phyloP scores from a whole-genome alignment of 1,140 invertebrate genomes.

The Protaetia brevitarsis region DNA sequence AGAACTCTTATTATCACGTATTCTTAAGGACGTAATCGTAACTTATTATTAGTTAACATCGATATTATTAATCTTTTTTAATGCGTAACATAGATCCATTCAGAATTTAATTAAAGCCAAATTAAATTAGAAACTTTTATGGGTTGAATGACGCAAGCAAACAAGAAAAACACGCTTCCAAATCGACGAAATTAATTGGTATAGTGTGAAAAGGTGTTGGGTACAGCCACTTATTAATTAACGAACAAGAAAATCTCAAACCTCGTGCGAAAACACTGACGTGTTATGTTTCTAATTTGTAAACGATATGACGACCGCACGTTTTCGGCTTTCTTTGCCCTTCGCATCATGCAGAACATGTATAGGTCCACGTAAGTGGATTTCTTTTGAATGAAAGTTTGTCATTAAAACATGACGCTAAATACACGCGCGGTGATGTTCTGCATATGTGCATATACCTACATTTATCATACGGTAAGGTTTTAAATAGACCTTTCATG shows the following conservation, averaged over 20 bases:
- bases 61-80: too few species aligned
- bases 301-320: background rate
- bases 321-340: slow-evolving; percentile 15
- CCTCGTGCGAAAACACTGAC: slow-evolving; percentile 16
- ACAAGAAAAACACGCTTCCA: slow-evolving; percentile 23
- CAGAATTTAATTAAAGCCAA: slow-evolving; percentile 20
- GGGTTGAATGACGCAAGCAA: slow-evolving; percentile 14
- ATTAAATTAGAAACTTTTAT: slow-evolving; percentile 19
- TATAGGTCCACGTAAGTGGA: background rate
- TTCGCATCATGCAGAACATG: background rate
- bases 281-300: slow-evolving; percentile 21
- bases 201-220: slow-evolving; percentile 31
- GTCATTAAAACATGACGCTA: background rate
- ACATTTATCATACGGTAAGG: too few species aligned
- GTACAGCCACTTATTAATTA: slow-evolving; percentile 32
- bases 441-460: background rate
- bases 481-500: background rate
- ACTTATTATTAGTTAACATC: too few species aligned
- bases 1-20: too few species aligned
- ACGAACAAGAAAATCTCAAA: slow-evolving; percentile 30
- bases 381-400: background rate
- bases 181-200: slow-evolving; percentile 31
- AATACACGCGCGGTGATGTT: background rate
- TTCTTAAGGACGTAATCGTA: too few species aligned
- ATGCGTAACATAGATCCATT: background rate